Evolutionary conservation across 2,888 invertebrate genomes (phyloP), one percentile per base, ranked within the genome.

Genomic region (Drosophila algonquin): DNA sequence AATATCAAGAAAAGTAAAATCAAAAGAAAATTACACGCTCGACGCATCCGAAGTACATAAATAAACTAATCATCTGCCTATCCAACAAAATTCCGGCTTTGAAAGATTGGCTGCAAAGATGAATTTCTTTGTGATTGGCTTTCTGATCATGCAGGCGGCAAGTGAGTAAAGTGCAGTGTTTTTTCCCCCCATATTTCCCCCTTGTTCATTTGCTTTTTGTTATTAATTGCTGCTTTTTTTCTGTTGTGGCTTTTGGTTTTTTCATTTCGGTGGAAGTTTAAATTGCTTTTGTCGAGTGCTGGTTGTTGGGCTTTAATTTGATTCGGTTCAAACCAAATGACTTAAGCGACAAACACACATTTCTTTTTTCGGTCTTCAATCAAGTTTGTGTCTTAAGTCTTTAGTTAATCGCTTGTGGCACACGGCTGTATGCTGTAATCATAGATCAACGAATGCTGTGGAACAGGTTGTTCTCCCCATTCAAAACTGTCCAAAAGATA

Each of bases 61-160:
- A 56, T 57, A 73, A 63, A 80, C 70, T 51, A 72, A 72, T 75
- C 69, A 75, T 51, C 70, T 54, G 30, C 53, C 46, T 54, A 50
- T n/a, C 55, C 59, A 61, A 50, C 48, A 70, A 74, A 59, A 74
- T 74, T 79, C 53, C 48, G 59, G 54, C 56, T 45, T 61, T 56
- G 54, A 63, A 46, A 53, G 61, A 61, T 21, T 21, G 21, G 48
- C 61, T 53, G 46, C 58, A 59, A 88, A 85, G 78, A 90, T 90
- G 90, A 90, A 90, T 78, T 91, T 91, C 76, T 84, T 90, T 77
- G 84, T 90, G 63, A 91, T 90, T 77, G 91, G 91, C 78, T 85
- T 91, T 80, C 70, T 90, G 75, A 90, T 90, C 77, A 90, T 90
- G 91, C 90, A 90, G 79, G 90, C 90, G 65, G 91, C 90, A 85